Percentiles rank a stretch among this genome's conserved stretches.
phyloP scores from a whole-genome alignment of 2,113 vertebrate genomes.

The Butastur rufipennis region DNA sequence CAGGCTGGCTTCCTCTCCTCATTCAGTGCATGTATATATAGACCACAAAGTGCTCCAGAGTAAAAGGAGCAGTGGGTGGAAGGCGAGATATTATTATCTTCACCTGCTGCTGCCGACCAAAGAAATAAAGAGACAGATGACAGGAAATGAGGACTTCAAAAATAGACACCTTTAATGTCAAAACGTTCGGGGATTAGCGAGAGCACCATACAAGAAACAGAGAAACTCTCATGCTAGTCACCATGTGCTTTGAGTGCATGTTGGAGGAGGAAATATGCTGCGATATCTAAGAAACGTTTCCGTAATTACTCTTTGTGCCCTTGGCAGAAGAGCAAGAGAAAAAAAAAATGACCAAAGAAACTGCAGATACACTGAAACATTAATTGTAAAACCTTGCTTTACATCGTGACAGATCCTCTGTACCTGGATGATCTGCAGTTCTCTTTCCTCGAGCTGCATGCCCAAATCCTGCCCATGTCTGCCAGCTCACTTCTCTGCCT shows the following conservation, averaged over 20 bases:
- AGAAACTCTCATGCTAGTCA: fast-evolving
- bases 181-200: background rate
- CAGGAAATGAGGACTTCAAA: conserved; percentile 42
- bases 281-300: background rate
- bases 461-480: background rate
- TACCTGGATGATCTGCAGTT: background rate
- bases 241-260: fast-evolving
- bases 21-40: background rate
- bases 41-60: background rate
- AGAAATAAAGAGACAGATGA: background rate
- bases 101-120: conserved; percentile 12
- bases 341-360: background rate
- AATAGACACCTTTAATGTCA: conserved; percentile 45
- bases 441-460: background rate
- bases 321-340: background rate
- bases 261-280: background rate
- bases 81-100: conserved; percentile 22
- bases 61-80: background rate
- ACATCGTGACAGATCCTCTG: fast-evolving
- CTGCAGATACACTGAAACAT: fast-evolving
- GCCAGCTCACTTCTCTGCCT: background rate
- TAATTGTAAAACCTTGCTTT: background rate
- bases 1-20: background rate
- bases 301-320: background rate
- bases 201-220: fast-evolving